Conservation (phyloP, 1,140 invertebrate genomes). For the Himalopsyche phryganea region DNA sequence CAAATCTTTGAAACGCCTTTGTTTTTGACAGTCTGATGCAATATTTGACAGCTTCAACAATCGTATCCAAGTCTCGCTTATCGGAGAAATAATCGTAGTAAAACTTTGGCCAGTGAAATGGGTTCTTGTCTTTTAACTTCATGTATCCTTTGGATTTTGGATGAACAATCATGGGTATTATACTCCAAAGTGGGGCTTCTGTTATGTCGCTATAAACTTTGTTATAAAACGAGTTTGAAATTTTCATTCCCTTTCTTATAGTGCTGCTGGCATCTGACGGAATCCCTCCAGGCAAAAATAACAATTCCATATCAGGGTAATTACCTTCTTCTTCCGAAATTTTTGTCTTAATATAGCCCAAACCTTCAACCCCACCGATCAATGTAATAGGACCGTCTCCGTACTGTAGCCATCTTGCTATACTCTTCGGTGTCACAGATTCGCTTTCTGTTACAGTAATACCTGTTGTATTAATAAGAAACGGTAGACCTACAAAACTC, state of each 20-base stretch:
- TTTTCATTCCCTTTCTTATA: conserved; percentile 54
- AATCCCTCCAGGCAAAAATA: conserved; percentile 55
- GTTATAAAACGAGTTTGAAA: conserved; percentile 57
- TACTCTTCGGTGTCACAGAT: conserved; percentile 39
- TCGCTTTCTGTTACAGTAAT: conserved; percentile 40
- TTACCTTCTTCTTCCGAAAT: conserved; percentile 51
- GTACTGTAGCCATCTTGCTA: conserved; percentile 42
- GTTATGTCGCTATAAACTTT: conserved; percentile 52
- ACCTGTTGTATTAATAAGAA: conserved; percentile 52
- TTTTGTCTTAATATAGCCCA: conserved; percentile 57
- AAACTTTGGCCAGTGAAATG: conserved; percentile 54
- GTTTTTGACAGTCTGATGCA: conserved; percentile 37
- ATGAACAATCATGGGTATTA: conserved; percentile 54
- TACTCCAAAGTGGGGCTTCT: conserved; percentile 45
- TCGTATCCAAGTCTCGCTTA: conserved; percentile 40
- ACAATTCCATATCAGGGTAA: conserved; percentile 63
- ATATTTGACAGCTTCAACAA: conserved; percentile 43
- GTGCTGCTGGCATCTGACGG: conserved; percentile 62
- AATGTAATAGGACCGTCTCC: conserved; percentile 51
- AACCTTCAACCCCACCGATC: conserved; percentile 55
- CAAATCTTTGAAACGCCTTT: conserved; percentile 39
- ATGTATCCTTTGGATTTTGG: conserved; percentile 72
- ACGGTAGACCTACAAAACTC: conserved; percentile 62
- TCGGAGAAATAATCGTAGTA: conserved; percentile 35
- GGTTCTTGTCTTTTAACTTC: conserved; percentile 65